Evolutionary conservation across 2,113 vertebrate species (phyloP).

Genomic region (Spermophilus dauricus): DNA sequence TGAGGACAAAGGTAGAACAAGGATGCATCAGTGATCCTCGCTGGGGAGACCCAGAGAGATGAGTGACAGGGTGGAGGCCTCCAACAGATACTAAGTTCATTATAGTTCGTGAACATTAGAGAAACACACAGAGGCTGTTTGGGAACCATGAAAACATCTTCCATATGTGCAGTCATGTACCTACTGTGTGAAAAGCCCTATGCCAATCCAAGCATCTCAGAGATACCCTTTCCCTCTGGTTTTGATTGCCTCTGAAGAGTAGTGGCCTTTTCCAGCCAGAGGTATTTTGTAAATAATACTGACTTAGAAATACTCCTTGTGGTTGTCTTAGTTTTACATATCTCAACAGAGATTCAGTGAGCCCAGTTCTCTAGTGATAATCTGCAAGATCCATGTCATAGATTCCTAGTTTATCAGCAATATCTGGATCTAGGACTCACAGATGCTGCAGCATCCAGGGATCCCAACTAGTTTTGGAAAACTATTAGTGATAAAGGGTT

Average conservation of each 20-base stretch:
- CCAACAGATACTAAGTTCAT: not conserved
- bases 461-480: not conserved
- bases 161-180: not conserved
- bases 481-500: not conserved
- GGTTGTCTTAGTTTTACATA: not conserved
- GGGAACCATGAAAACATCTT: not conserved
- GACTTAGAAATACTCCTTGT: not conserved
- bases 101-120: not conserved
- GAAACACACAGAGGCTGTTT: not conserved
- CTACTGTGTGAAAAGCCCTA: not conserved
- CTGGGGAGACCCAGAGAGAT: not conserved
- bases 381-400: not conserved
- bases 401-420: not conserved
- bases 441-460: not conserved
- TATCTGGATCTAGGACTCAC: not conserved
- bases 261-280: not conserved
- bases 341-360: not conserved
- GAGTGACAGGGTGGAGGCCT: not conserved
- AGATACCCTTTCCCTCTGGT: not conserved
- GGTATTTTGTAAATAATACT: conserved; percentile 38
- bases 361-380: rapidly evolving
- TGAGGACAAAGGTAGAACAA: not conserved
- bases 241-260: not conserved
- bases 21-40: not conserved
- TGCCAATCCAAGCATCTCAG: not conserved